Conservation (phyloP, 2,797 vertebrate genomes). For the Cyclura pinguis region DNA sequence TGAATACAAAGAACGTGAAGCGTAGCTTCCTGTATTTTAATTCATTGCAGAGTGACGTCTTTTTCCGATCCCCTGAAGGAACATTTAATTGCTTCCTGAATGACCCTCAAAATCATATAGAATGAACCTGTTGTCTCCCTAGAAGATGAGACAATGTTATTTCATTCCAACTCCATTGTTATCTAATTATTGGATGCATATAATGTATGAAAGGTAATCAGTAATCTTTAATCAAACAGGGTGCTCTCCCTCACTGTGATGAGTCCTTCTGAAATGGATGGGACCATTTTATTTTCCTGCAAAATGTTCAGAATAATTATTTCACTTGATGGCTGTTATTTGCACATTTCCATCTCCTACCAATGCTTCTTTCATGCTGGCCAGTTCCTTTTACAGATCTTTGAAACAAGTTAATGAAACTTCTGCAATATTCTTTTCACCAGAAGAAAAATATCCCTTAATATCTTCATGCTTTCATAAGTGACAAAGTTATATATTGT, state of each 20-base stretch:
- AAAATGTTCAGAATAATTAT: constrained; percentile 84
- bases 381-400: constrained; percentile 45
- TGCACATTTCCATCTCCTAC: constrained; percentile 76
- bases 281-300: constrained; percentile 81
- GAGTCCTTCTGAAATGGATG: constrained; percentile 80
- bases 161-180: constrained; percentile 81
- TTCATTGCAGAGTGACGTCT: constrained; percentile 59
- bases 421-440: constrained; percentile 58
- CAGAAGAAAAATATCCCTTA: constrained; percentile 1
- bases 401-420: constrained; percentile 50
- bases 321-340: constrained; percentile 78
- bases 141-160: constrained; percentile 77
- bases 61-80: constrained; percentile 66
- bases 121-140: constrained; percentile 84
- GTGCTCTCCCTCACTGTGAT: constrained; percentile 78
- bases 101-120: constrained; percentile 81
- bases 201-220: constrained; percentile 83
- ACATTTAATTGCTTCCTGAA: constrained; percentile 83
- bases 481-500: neutral
- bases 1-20: constrained; percentile 32
- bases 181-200: constrained; percentile 85
- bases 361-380: constrained; percentile 57
- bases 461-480: constrained; percentile 16
- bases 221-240: constrained; percentile 81
- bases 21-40: constrained; percentile 31